These are phyloP conservation scores for Gonioctena quinquepunctata DNA, from an alignment of 1,140 invertebrate genomes.

Conservation along the genomic window DNA sequence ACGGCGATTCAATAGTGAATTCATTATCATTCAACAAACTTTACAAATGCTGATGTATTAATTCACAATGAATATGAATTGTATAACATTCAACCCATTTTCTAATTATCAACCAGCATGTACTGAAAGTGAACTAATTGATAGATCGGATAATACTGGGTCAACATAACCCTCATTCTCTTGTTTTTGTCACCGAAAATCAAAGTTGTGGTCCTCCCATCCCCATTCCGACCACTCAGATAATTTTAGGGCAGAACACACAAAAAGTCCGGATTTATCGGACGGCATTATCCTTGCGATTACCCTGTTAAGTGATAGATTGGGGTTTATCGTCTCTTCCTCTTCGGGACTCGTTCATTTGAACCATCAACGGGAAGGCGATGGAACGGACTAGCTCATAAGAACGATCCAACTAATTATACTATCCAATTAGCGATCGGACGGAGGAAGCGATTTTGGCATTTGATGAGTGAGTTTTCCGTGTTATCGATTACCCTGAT, in stretches of 20 bases:
- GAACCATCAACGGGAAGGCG: neutral
- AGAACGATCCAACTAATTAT: neutral
- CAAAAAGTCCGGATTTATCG: slow-evolving; percentile 28
- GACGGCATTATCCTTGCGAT: slow-evolving; percentile 25
- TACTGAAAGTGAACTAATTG: too few relatives aligned
- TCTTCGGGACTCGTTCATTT: slow-evolving; percentile 27
- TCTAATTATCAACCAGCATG: too few relatives aligned
- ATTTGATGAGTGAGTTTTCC: neutral
- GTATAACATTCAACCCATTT: too few relatives aligned
- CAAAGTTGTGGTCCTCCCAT: neutral
- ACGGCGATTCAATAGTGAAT: too few relatives aligned
- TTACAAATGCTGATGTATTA: too few relatives aligned
- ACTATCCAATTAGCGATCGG: neutral
- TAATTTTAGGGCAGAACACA: neutral
- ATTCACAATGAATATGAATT: too few relatives aligned
- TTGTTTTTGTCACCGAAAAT: neutral
- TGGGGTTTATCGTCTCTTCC: slow-evolving; percentile 31
- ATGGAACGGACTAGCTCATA: neutral
- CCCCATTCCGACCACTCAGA: neutral
- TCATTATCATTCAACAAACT: too few relatives aligned
- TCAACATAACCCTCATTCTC: too few relatives aligned
- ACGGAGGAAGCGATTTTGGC: neutral
- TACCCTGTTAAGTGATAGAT: slow-evolving; percentile 36
- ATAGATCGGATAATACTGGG: too few relatives aligned
- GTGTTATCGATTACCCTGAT: neutral